Evolutionary conservation across 2,888 invertebrate genomes (phyloP).

Genomic region (Ellobium chinense): DNA sequence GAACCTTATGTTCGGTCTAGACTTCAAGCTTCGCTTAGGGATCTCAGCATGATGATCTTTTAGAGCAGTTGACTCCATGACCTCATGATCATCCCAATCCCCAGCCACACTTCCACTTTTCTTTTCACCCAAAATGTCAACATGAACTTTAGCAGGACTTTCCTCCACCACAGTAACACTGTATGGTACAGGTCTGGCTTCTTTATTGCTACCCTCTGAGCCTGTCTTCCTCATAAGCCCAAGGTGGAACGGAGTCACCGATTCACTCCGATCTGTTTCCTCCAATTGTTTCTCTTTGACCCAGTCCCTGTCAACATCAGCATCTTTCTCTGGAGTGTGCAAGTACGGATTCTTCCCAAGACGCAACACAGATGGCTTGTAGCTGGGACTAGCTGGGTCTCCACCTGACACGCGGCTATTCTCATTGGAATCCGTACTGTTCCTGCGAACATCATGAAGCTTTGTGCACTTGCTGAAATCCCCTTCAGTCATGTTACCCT

Average conservation of each 20-base stretch:
- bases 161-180: conserved; percentile 27
- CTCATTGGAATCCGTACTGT: too few relatives aligned
- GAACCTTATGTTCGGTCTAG: conserved; percentile 11
- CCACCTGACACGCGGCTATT: too few relatives aligned
- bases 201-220: background rate
- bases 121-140: background rate
- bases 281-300: background rate
- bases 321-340: background rate
- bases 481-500: too few relatives aligned
- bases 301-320: background rate
- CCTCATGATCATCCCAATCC: background rate
- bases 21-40: background rate
- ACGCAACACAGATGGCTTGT: background rate
- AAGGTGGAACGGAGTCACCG: background rate
- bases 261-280: background rate
- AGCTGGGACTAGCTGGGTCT: background rate
- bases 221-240: background rate
- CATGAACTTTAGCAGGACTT: conserved; percentile 21
- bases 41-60: background rate
- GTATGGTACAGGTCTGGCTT: too few relatives aligned
- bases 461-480: too few relatives aligned
- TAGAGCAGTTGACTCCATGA: too few relatives aligned
- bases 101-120: background rate
- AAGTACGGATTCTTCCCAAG: background rate
- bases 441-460: too few relatives aligned